These are phyloP conservation scores for Callospermophilus lateralis DNA, from an alignment of 2,113 vertebrate genomes.

Conservation along the genomic window DNA sequence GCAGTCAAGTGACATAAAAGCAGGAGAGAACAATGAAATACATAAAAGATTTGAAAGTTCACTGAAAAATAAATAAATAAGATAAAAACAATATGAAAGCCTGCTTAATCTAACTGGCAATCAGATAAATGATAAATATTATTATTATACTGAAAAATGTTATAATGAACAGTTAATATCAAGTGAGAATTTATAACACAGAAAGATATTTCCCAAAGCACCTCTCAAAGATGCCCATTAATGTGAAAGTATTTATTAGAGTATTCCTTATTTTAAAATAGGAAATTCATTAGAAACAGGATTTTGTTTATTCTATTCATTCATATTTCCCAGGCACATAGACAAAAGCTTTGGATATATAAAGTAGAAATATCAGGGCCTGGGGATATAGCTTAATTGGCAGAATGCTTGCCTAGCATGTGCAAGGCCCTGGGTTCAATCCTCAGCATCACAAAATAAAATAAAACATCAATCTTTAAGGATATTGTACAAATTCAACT, in stretches of 20 bases:
- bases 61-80: neutral
- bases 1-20: neutral
- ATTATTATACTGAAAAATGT: neutral
- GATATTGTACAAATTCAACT: neutral
- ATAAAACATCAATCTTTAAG: neutral
- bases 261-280: neutral
- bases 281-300: neutral
- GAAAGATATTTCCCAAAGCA: neutral
- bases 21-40: neutral
- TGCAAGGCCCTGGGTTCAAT: too few species aligned
- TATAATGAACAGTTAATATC: neutral
- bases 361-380: neutral
- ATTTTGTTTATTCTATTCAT: neutral
- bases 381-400: too few species aligned
- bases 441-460: too few species aligned
- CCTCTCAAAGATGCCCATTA: neutral
- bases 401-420: too few species aligned
- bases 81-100: neutral
- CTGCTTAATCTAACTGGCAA: neutral
- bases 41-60: neutral
- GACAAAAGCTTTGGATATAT: neutral
- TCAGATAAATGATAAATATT: neutral
- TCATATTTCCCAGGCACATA: neutral
- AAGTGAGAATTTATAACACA: neutral
- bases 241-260: neutral